phyloP scores from a whole-genome alignment of 2,888 invertebrate species.

The Drosophila conformis region DNA sequence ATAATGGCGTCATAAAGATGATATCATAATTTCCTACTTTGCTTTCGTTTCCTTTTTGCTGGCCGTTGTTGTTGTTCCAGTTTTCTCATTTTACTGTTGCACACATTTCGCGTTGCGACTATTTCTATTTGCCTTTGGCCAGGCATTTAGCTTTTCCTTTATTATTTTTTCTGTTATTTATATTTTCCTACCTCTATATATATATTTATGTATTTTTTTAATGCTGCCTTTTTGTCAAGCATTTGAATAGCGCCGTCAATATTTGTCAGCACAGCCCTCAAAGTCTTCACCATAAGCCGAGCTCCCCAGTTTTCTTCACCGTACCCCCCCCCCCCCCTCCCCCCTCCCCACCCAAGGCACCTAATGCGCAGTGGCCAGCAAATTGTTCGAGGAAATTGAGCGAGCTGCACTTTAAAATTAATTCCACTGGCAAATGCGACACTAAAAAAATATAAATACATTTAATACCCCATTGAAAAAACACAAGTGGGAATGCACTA shows the following conservation, averaged over 20 bases:
- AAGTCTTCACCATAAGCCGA: conserved; percentile 31
- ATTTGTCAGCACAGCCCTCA: conserved; percentile 59
- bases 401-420: conserved; percentile 64
- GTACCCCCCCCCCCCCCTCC: not conserved
- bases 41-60: conserved; percentile 45
- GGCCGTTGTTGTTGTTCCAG: conserved; percentile 35
- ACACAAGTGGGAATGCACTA: not conserved
- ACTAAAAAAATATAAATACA: conserved; percentile 68
- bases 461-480: conserved; percentile 51
- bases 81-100: conserved; percentile 51
- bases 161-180: conserved; percentile 36
- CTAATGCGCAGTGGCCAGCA: conserved; percentile 57
- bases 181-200: not conserved
- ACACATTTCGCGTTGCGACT: conserved; percentile 43
- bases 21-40: conserved; percentile 77
- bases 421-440: conserved; percentile 45
- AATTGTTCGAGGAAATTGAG: conserved; percentile 75
- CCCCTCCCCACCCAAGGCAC: not conserved
- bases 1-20: conserved; percentile 78
- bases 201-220: conserved; percentile 5
- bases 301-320: conserved; percentile 6
- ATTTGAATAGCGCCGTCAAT: conserved; percentile 66
- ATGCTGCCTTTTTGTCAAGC: conserved; percentile 50
- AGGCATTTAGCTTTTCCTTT: conserved; percentile 39
- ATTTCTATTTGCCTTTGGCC: conserved; percentile 49